phyloP scores from a whole-genome alignment of 2,888 invertebrate species.

The Elmis aenea region DNA sequence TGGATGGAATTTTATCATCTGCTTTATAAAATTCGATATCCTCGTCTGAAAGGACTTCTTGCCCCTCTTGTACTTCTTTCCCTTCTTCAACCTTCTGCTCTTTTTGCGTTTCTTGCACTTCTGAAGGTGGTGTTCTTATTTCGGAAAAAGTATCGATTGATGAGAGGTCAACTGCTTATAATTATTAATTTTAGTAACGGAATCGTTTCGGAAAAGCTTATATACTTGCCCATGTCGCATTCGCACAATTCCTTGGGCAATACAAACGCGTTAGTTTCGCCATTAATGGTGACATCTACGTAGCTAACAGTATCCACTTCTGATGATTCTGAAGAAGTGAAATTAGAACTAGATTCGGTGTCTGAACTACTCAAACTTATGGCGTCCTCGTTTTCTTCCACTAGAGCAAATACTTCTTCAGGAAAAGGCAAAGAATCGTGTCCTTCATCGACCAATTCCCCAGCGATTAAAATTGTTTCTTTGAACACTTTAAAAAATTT shows the following conservation, averaged over 20 bases:
- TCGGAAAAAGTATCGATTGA: no score
- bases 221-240: no score
- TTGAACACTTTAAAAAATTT: conserved; percentile 37
- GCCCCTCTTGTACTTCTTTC: no score
- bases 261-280: no score
- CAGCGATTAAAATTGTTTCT: conserved; percentile 37
- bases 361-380: conserved; percentile 4
- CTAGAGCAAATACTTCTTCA: conserved; percentile 30
- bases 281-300: no score
- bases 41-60: no score
- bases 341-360: conserved; percentile 1
- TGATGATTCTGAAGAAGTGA: conserved; percentile 1
- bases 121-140: no score
- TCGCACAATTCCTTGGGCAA: conserved; percentile 24
- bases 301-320: conserved; percentile 20
- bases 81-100: no score
- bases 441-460: conserved; percentile 36
- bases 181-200: no score
- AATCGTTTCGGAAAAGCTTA: no score
- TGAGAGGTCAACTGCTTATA: no score
- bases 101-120: no score
- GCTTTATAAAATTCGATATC: conserved; percentile 18
- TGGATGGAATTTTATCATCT: conserved; percentile 14
- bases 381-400: conserved; percentile 5
- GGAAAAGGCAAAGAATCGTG: conserved; percentile 31